Conservation (phyloP, 2,888 invertebrate species). For the Chamaedrilus cognettii region DNA sequence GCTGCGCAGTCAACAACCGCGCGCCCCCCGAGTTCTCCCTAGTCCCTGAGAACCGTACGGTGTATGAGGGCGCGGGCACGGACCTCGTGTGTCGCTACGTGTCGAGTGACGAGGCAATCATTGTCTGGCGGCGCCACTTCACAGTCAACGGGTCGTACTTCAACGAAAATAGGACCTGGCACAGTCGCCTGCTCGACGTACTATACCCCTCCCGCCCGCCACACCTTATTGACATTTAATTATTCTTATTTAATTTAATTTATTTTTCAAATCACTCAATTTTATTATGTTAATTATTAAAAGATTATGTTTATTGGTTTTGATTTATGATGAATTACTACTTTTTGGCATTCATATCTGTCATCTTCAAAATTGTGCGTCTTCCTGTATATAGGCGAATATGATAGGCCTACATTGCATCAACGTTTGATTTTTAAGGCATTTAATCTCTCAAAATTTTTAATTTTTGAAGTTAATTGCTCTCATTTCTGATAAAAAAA, state of each 20-base stretch:
- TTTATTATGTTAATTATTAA: background rate
- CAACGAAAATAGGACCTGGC: background rate
- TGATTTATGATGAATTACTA: too few species aligned
- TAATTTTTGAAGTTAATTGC: too few species aligned
- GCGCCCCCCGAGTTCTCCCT: conserved; percentile 5
- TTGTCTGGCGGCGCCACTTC: conserved; percentile 5
- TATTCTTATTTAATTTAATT: background rate
- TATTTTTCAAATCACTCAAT: background rate
- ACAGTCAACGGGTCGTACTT: conserved; percentile 9
- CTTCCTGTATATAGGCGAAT: too few species aligned
- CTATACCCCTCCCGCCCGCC: too few species aligned
- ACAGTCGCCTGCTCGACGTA: background rate
- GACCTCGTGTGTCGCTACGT: conserved; percentile 12
- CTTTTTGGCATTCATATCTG: too few species aligned
- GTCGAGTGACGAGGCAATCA: background rate
- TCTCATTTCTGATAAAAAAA: too few species aligned
- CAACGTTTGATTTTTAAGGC: too few species aligned
- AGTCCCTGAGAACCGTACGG: conserved; percentile 15
- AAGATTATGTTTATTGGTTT: too few species aligned
- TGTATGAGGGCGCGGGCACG: conserved; percentile 2
- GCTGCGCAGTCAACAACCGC: background rate
- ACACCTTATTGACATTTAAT: too few species aligned
- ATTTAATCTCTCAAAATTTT: too few species aligned
- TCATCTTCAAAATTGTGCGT: too few species aligned
- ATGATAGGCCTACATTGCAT: too few species aligned